Base-by-base conservation (phyloP, 2,888 invertebrate species). In the Orthonychiurus folsomi region DNA sequence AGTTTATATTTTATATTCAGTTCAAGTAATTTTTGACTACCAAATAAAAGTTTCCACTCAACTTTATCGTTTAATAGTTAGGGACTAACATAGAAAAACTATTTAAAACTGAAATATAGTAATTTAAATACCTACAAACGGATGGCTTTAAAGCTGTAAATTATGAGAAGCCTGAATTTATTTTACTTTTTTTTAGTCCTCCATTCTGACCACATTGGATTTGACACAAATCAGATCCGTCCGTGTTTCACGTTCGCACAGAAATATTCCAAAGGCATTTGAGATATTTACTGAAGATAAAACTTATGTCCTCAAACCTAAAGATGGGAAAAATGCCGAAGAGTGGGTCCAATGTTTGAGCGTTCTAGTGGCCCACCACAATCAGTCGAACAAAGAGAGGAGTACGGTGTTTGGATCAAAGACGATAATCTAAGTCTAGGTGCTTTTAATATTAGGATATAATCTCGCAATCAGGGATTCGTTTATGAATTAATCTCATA, bases 211-310 rank as follows among this genome's bases (percentile, higher is more conserved):
- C 3, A 57, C 57, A 9, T 57, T 57, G 57, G 57, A 57, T 57
- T 28, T 57, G 20, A 89, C 92, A 77, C 91, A 93, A 78, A 93
- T 95, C 69, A 85, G 93, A 18, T 92, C 91, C 48, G 94, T 95
- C n/a, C 89, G 93, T 75, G 93, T 94, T 60, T 90, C 92, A 9
- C 83, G 93, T 60, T 89, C 92, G 60, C 90, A 92, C 12, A 83
- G 93, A 60, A 91, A 92, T 79, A 92, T 94, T 74, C 93, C 94
- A 24, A 93, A 92, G 77, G 93, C 93, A 1, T 95, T 95, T 80
- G 94, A 95, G 81, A 94, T 95, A 74, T 95, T 94, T 80, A 94
- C 94, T 0, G 88, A 88, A 60, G 91, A 93, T 78, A 91, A 91
- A 78, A 89, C 90, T 12, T 85, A 93, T 71, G 90, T 93, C 74